These are phyloP conservation scores for Erannis defoliaria DNA, from an alignment of 2,888 invertebrate genomes.

Conservation along the genomic window DNA sequence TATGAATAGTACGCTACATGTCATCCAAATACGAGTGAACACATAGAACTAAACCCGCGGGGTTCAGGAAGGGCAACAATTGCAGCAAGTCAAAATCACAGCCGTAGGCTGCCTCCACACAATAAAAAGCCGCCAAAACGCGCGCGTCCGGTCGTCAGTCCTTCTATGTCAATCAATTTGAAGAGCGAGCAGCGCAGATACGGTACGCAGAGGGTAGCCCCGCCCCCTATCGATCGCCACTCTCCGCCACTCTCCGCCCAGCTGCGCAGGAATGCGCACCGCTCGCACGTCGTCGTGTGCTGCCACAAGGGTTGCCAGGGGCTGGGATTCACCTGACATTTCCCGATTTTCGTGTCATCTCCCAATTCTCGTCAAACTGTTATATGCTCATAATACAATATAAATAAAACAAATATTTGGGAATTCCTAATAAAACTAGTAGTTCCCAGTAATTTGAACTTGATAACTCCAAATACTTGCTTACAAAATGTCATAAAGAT, in stretches of 20 bases:
- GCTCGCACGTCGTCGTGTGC: constrained; percentile 32
- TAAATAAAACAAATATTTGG: too few species aligned
- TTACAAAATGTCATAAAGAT: too few species aligned
- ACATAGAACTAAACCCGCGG: neutral
- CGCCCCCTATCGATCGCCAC: constrained; percentile 75
- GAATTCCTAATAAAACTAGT: too few species aligned
- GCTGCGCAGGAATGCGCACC: constrained; percentile 66
- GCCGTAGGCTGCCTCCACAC: constrained; percentile 53
- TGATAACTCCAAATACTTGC: too few species aligned
- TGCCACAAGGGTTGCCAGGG: neutral
- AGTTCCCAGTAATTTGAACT: too few species aligned
- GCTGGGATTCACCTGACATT: too few species aligned
- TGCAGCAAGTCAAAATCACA: constrained; percentile 57
- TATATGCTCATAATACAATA: too few species aligned
- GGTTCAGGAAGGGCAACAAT: constrained; percentile 9
- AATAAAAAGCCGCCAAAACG: constrained; percentile 75
- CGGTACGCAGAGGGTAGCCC: constrained; percentile 73
- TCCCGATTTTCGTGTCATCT: too few species aligned
- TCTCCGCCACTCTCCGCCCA: constrained; percentile 63
- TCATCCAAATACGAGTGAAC: neutral
- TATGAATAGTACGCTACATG: neutral
- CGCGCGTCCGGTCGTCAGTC: constrained; percentile 74
- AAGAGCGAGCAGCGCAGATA: constrained; percentile 61
- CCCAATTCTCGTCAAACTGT: too few species aligned
- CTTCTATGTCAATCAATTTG: constrained; percentile 83